Conservation (phyloP, 2,797 vertebrate genomes). For the Xerus rutilus region DNA sequence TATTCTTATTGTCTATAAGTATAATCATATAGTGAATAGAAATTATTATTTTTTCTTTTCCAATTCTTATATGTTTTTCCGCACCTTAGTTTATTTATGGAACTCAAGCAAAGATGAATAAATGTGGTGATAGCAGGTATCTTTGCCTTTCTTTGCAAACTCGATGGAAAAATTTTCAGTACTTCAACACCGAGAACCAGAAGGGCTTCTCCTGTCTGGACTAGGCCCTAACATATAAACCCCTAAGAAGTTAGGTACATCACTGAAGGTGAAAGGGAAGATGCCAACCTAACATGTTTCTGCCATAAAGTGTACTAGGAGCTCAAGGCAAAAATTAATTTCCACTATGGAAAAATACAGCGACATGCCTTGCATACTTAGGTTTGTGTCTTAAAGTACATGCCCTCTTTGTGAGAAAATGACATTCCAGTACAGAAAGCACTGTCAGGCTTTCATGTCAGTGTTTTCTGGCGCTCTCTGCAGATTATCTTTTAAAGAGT, state of each 20-base stretch:
- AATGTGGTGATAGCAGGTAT: neutral
- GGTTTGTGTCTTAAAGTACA: neutral
- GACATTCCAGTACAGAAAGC: neutral
- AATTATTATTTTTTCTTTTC: neutral
- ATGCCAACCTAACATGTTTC: neutral
- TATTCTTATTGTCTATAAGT: neutral
- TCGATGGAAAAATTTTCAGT: neutral
- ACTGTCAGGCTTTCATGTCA: neutral
- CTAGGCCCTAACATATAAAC: neutral
- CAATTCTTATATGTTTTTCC: neutral
- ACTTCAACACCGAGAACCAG: neutral
- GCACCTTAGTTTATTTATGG: neutral
- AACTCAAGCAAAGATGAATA: neutral
- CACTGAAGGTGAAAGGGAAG: neutral
- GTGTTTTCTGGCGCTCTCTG: neutral
- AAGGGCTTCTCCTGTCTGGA: neutral
- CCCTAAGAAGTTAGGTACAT: neutral
- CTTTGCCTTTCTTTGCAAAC: conserved; percentile 1
- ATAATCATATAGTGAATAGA: neutral
- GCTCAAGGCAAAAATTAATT: neutral
- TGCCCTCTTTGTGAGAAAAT: neutral
- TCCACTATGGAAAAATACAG: neutral
- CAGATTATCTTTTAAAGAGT: neutral
- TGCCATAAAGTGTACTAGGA: neutral
- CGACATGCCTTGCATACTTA: neutral